Conservation (phyloP, 2,888 invertebrate genomes). For the Cryptocheilus praepositus region DNA sequence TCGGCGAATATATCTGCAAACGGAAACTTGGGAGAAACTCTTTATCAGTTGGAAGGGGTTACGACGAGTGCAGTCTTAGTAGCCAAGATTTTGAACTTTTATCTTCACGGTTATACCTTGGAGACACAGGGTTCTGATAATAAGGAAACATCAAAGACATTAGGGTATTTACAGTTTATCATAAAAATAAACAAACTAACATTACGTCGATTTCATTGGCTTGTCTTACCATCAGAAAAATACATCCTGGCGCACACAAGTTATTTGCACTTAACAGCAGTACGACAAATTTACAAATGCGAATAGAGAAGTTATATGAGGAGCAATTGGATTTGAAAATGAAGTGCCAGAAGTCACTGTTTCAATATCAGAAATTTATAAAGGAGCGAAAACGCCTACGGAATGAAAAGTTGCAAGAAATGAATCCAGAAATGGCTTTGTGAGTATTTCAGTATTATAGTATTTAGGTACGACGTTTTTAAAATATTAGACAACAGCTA, state of each 20-base stretch:
- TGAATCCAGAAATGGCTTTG: conserved; percentile 48
- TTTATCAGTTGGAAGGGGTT: conserved; percentile 34
- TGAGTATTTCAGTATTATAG: conserved; percentile 36
- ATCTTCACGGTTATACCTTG: conserved; percentile 48
- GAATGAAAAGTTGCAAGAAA: conserved; percentile 46
- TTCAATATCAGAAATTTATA: conserved; percentile 49
- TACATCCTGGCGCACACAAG: conserved; percentile 27
- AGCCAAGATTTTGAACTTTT: conserved; percentile 35
- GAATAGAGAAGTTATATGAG: conserved; percentile 33
- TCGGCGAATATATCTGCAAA: background rate
- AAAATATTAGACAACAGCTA: background rate
- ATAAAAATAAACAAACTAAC: background rate
- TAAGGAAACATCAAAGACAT: conserved; percentile 29
- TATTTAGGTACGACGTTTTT: background rate
- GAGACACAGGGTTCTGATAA: conserved; percentile 39
- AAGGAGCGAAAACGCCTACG: conserved; percentile 42
- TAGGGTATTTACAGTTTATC: conserved; percentile 38
- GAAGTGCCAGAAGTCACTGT: conserved; percentile 47
- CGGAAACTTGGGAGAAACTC: conserved; percentile 10
- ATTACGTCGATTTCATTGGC: too few relatives aligned
- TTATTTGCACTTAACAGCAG: conserved; percentile 47
- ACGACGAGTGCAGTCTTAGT: conserved; percentile 38
- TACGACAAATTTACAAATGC: conserved; percentile 30
- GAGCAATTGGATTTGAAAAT: conserved; percentile 46
- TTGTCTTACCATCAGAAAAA: background rate